Conservation (phyloP, 2,888 invertebrate species). For the Ernsta delagoae region DNA sequence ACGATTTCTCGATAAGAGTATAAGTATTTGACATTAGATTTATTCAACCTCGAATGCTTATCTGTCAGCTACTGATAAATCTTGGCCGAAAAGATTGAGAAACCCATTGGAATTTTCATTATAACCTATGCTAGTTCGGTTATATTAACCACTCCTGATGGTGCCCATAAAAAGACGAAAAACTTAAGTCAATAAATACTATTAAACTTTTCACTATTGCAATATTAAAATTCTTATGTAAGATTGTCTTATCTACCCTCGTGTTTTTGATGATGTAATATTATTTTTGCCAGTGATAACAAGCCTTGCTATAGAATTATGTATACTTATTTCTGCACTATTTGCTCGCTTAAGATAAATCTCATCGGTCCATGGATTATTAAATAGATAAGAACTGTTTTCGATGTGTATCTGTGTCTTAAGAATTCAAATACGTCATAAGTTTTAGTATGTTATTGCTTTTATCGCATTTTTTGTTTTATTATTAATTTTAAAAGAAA, state of each 20-base stretch:
- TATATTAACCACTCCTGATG: too few species aligned
- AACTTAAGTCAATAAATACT: too few species aligned
- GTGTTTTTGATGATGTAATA: slow-evolving; percentile 1
- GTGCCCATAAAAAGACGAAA: too few species aligned
- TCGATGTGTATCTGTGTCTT: background rate
- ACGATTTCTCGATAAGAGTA: too few species aligned
- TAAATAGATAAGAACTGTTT: slow-evolving; percentile 11
- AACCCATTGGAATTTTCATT: background rate
- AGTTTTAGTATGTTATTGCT: background rate
- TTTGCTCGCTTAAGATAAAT: slow-evolving; percentile 26
- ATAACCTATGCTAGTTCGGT: too few species aligned
- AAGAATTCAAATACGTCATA: background rate
- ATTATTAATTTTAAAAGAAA: too few species aligned
- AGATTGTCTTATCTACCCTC: slow-evolving; percentile 4
- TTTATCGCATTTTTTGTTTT: too few species aligned
- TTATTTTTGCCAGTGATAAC: slow-evolving; percentile 1
- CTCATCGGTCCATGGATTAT: slow-evolving; percentile 20
- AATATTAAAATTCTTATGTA: slow-evolving; percentile 2
- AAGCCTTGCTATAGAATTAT: background rate
- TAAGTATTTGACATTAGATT: background rate
- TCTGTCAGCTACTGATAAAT: slow-evolving; percentile 7
- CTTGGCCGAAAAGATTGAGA: background rate
- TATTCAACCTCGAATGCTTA: slow-evolving; percentile 8
- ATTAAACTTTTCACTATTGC: background rate
- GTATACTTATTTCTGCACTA: background rate